Conservation (phyloP, 2,888 invertebrate genomes). For the Sinopyrophorus schimmeli region DNA sequence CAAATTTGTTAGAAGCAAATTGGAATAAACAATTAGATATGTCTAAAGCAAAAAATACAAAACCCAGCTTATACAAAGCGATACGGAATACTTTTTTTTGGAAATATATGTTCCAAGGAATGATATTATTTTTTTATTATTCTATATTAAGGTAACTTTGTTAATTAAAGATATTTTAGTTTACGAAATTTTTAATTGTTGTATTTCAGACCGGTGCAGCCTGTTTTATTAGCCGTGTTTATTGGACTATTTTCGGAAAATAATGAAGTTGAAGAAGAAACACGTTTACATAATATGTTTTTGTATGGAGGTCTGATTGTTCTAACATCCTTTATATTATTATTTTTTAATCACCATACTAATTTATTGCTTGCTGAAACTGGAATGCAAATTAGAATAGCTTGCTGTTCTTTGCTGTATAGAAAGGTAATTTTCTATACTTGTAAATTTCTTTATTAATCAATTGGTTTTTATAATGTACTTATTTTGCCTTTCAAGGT, state of each 20-base stretch:
- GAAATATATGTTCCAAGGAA: constrained; percentile 62
- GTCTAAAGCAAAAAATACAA: constrained; percentile 57
- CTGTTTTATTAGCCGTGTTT: constrained; percentile 27
- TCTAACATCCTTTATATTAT: constrained; percentile 22
- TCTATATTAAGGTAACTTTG: constrained; percentile 63
- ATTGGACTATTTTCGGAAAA: constrained; percentile 24
- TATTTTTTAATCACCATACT: constrained; percentile 62
- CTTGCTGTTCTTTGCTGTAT: constrained; percentile 73
- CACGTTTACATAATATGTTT: constrained; percentile 28
- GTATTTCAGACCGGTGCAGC: constrained; percentile 29
- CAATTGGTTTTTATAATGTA: not conserved
- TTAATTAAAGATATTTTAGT: too few relatives aligned
- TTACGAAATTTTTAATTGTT: not conserved
- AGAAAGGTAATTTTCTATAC: constrained; percentile 80
- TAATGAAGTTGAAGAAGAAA: not conserved
- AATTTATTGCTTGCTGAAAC: constrained; percentile 60
- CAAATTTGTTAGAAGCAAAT: constrained; percentile 64
- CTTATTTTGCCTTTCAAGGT: not conserved
- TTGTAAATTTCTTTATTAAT: not conserved
- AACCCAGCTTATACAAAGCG: constrained; percentile 62
- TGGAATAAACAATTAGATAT: constrained; percentile 64
- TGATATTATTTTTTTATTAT: constrained; percentile 59
- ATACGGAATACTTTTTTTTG: constrained; percentile 62
- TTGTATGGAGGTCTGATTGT: constrained; percentile 34
- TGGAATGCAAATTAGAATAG: constrained; percentile 74